Conservation (phyloP, 1,140 invertebrate species). For the Platyura marginata region DNA sequence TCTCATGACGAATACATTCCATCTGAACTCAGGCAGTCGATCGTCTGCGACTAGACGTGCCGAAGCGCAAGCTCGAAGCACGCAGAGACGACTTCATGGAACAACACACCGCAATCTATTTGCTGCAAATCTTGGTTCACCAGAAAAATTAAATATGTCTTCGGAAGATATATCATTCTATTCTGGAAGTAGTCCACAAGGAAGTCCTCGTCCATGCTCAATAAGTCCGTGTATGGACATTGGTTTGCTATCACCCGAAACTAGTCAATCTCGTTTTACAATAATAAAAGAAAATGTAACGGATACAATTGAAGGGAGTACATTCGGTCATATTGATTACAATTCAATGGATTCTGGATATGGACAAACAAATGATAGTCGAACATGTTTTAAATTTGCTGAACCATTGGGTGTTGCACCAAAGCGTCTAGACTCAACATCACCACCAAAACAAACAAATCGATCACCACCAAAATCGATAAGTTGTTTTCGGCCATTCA, state of each 20-base stretch:
- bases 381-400: slow-evolving; percentile 25
- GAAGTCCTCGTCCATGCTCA: slow-evolving; percentile 11
- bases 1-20: too few species aligned
- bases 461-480: slow-evolving; percentile 4
- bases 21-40: too few species aligned
- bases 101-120: too few species aligned
- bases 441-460: slow-evolving; percentile 14
- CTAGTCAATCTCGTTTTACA: slow-evolving; percentile 17
- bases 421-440: slow-evolving; percentile 20
- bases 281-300: slow-evolving; percentile 6
- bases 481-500: slow-evolving; percentile 19
- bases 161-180: slow-evolving; percentile 13
- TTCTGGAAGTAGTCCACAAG: slow-evolving; percentile 6
- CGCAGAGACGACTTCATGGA: too few species aligned
- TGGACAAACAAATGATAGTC: slow-evolving; percentile 17
- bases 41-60: too few species aligned
- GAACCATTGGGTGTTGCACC: slow-evolving; percentile 28
- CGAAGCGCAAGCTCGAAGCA: too few species aligned
- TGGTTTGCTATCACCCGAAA: slow-evolving; percentile 17
- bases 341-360: slow-evolving; percentile 41
- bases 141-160: slow-evolving; percentile 6
- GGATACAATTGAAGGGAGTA: slow-evolving; percentile 5
- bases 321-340: slow-evolving; percentile 21
- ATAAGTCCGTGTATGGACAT: slow-evolving; percentile 8
- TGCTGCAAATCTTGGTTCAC: too few species aligned